These are phyloP conservation scores for Gallinago nigripennis DNA, from an alignment of 2,797 vertebrate genomes.

Conservation along the genomic window DNA sequence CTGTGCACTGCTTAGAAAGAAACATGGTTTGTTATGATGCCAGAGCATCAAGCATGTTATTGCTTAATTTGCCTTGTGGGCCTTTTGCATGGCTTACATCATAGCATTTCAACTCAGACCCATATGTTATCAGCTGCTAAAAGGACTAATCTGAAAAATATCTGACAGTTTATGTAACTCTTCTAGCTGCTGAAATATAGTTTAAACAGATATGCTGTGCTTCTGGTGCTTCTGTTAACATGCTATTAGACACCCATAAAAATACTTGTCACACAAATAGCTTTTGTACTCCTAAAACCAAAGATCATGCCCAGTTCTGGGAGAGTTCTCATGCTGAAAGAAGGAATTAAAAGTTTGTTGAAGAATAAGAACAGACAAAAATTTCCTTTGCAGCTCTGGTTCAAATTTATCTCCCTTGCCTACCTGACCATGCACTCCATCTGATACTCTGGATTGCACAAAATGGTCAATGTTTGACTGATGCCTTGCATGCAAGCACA, in stretches of 20 bases:
- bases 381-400: background rate
- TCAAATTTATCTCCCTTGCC: background rate
- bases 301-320: background rate
- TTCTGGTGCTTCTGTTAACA: conserved; percentile 8
- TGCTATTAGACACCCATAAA: background rate
- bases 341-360: background rate
- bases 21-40: conserved; percentile 17
- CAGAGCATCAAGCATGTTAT: conserved; percentile 20
- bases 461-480: background rate
- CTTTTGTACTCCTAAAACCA: background rate
- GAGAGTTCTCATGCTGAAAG: background rate
- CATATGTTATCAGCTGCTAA: conserved; percentile 59
- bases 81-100: conserved; percentile 7
- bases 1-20: background rate
- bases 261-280: background rate
- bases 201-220: background rate
- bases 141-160: conserved; percentile 54
- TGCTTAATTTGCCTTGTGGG: conserved; percentile 48
- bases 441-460: background rate
- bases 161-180: background rate
- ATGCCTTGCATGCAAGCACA: background rate
- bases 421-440: rapidly evolving
- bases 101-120: conserved; percentile 11
- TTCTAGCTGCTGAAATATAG: conserved; percentile 1
- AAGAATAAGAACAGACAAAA: background rate